phyloP scores from a whole-genome alignment of 2,797 vertebrate genomes.

The Babyrousa celebensis region DNA sequence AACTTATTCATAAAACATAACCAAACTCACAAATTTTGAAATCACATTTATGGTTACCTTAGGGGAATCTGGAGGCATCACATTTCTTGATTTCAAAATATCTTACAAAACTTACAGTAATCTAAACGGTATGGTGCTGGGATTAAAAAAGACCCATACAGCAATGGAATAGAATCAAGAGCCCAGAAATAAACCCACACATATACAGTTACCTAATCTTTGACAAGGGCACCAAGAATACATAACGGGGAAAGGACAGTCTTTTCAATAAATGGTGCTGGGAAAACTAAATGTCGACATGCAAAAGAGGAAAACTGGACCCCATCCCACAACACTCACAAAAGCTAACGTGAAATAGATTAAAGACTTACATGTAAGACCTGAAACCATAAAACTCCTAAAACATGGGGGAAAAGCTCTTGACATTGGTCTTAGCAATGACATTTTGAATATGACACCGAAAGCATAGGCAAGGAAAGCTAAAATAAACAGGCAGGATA shows the following conservation, averaged over 20 bases:
- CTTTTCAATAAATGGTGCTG: background rate
- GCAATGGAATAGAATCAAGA: background rate
- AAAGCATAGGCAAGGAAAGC: background rate
- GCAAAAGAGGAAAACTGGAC: background rate
- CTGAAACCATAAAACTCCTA: background rate
- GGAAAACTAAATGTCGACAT: background rate
- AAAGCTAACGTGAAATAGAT: background rate
- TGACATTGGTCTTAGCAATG: background rate
- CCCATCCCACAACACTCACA: background rate
- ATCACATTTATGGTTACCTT: no score
- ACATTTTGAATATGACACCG: background rate
- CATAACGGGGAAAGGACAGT: background rate
- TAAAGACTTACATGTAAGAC: background rate
- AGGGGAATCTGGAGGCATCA: background rate
- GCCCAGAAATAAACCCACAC: background rate
- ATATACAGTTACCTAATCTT: background rate
- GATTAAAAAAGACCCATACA: background rate
- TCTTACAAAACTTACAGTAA: background rate
- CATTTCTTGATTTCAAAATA: background rate
- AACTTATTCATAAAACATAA: no score
- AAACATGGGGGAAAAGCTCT: background rate
- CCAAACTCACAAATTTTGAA: no score
- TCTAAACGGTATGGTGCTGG: background rate
- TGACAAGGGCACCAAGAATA: background rate
- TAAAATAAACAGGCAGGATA: background rate